Evolutionary conservation across 2,113 vertebrate genomes (phyloP).

Genomic region (Psammodynastes pulverulentus): DNA sequence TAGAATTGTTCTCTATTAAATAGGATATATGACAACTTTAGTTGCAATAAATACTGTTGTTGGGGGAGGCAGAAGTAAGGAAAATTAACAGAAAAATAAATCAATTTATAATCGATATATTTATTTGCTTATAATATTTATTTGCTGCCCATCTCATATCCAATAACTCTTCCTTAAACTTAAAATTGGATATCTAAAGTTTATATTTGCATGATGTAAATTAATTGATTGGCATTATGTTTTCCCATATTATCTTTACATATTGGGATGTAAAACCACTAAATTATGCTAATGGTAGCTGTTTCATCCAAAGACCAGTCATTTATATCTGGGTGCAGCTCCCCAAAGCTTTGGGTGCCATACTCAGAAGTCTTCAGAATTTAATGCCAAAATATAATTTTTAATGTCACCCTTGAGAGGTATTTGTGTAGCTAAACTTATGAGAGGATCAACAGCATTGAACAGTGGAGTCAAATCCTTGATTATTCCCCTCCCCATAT

Average conservation of each 20-base stretch:
- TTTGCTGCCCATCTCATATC: too few relatives aligned
- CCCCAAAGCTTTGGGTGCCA: neutral
- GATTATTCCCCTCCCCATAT: neutral
- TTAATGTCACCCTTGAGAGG: neutral
- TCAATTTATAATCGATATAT: too few relatives aligned
- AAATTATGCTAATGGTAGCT: neutral
- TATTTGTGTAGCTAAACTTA: neutral
- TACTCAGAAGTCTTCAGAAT: neutral
- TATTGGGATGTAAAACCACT: neutral
- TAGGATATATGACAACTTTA: neutral
- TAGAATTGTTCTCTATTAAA: neutral
- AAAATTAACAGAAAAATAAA: neutral
- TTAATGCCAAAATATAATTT: neutral
- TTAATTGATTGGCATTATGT: neutral
- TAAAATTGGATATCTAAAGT: neutral
- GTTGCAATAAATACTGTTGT: neutral
- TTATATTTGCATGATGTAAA: neutral
- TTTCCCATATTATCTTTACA: neutral
- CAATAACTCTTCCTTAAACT: too few relatives aligned
- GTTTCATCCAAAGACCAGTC: neutral
- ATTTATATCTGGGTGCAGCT: neutral
- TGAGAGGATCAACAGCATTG: neutral
- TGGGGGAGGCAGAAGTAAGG: neutral
- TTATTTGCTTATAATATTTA: too few relatives aligned
- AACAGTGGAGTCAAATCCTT: neutral